Conservation (phyloP, 2,888 invertebrate species). For the Ophion ellenae region DNA sequence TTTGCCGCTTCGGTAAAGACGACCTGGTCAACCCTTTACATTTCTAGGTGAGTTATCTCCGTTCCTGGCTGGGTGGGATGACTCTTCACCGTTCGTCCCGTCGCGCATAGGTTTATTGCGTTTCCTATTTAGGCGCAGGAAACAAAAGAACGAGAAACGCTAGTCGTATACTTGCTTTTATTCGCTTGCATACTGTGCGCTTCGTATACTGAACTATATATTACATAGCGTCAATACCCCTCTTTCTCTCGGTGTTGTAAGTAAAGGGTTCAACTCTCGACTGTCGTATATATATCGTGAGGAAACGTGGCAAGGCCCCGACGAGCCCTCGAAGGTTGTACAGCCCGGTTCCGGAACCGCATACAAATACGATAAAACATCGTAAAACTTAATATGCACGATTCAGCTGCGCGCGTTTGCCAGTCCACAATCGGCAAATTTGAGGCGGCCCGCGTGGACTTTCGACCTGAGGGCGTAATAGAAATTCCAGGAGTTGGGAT, state of each 20-base stretch:
- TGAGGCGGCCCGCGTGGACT: background rate
- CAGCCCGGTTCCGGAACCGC: conserved; percentile 9
- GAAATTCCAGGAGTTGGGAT: conserved; percentile 51
- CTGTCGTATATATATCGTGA: conserved; percentile 13
- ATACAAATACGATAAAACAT: conserved; percentile 52
- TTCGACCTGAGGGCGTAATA: background rate
- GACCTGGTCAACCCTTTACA: conserved; percentile 72
- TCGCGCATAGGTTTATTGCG: conserved; percentile 46
- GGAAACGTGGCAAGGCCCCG: conserved; percentile 6
- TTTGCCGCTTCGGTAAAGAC: background rate
- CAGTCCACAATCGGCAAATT: conserved; percentile 32
- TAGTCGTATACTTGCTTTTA: conserved; percentile 11
- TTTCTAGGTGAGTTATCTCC: conserved; percentile 74
- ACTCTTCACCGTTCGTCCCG: background rate
- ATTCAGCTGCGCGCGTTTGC: conserved; percentile 25
- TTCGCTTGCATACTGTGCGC: conserved; percentile 1
- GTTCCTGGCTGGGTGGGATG: background rate
- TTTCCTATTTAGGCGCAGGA: conserved; percentile 35
- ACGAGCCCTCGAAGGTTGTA: background rate
- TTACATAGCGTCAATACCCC: conserved; percentile 40
- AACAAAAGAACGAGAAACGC: conserved; percentile 47
- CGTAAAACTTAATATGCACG: conserved; percentile 46
- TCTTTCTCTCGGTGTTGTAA: conserved; percentile 37
- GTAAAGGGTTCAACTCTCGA: conserved; percentile 55
- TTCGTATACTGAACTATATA: conserved; percentile 42